Evolutionary conservation across 1,140 invertebrate species (phyloP), one percentile per base, ranked within the genome.

Genomic region (Drosophila navojoa): DNA sequence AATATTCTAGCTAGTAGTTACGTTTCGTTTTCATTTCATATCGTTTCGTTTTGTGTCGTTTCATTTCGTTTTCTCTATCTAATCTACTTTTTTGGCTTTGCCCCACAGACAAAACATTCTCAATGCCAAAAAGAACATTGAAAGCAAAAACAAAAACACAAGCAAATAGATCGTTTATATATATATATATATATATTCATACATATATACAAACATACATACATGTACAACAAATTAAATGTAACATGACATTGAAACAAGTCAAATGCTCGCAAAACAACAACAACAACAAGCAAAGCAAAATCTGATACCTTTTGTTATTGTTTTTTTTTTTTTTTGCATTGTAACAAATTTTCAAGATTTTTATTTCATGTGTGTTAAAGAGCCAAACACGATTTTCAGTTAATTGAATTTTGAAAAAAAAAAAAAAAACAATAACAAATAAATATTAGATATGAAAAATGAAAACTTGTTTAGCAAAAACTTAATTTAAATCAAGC

Each of bases 201-300:
- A 35, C 1, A 35, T 35, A 35, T 35, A 10, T 35, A 35, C 10
- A 35, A 1, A 35, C 29, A 19, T 62, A 47, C 59, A 25, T 77
- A 40, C 49, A 59, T 61, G 44, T 69, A 50, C 35, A 69, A 62
- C 63, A 73, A 42, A 55, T 53, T 66, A 53, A 87, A 76, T 86
- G 81, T 86, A 87, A 81, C 81, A 79, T 86, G 82, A 82, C 81
- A 86, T 86, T 86, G 81, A 86, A 86, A 82, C 69, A 75, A 87
- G 76, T 87, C 79, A 87, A 84, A 84, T 73, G 73, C 68, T 69
- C 57, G 81, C 61, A 32, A 71, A 81, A 69, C 57, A 53, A 47
- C 35, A 38, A 38, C 35, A 53, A 47, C 35, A 38, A 38, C 35
- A 38, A 38, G 1, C 35, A 3, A 3, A 3, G 35, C 35, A 67